These are phyloP conservation scores for Athalia rosae DNA, from an alignment of 2,888 invertebrate genomes.

Conservation along the genomic window DNA sequence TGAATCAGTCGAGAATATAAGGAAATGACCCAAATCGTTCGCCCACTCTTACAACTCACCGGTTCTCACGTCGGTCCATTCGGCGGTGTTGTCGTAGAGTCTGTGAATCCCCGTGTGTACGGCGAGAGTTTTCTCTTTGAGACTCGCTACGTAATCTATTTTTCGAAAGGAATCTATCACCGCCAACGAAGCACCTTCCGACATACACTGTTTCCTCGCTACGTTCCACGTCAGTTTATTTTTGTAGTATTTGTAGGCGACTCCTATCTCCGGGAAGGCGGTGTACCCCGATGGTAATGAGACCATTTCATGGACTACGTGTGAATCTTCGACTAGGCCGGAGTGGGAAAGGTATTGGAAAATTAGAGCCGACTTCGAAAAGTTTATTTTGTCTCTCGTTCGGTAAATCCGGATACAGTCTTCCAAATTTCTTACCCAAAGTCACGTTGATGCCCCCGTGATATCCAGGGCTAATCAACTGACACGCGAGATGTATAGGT, in stretches of 20 bases:
- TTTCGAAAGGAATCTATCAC: conserved; percentile 2
- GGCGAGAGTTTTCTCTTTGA: background rate
- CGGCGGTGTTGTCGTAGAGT: background rate
- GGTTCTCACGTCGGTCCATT: background rate
- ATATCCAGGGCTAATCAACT: background rate
- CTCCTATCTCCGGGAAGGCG: background rate
- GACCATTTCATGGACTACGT: background rate
- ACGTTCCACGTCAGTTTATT: background rate
- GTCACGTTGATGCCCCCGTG: background rate
- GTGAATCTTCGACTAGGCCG: too few species aligned
- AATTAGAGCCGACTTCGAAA: background rate
- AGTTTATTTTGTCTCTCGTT: background rate
- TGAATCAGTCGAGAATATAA: background rate
- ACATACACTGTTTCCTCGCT: conserved; percentile 1
- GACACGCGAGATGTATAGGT: conserved; percentile 3
- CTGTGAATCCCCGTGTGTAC: background rate
- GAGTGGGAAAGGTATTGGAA: background rate
- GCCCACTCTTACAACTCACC: background rate
- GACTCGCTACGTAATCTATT: background rate
- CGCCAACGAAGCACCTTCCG: conserved; percentile 10
- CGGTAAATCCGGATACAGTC: background rate
- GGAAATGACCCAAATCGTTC: too few species aligned
- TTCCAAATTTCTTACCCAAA: background rate
- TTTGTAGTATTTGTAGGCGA: background rate
- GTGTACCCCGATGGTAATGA: conserved; percentile 10